Percentiles rank a stretch among this genome's conserved stretches.
phyloP scores from a whole-genome alignment of 2,113 vertebrate genomes.

The Martes martes region DNA sequence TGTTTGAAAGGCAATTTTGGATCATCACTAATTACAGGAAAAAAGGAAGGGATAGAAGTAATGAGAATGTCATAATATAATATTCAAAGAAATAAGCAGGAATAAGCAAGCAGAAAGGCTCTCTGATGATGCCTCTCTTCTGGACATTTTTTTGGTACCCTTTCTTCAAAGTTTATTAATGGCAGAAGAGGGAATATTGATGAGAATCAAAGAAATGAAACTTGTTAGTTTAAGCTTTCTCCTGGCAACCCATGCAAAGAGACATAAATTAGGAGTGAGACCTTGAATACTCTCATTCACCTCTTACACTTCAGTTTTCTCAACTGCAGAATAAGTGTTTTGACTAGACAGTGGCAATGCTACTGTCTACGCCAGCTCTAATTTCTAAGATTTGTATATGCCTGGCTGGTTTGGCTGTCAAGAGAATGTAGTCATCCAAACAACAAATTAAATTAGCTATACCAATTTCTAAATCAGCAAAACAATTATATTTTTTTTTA shows the following conservation, averaged over 20 bases:
- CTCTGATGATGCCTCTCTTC: not conserved
- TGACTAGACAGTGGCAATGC: not conserved
- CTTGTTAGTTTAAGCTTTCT: not conserved
- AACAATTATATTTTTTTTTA: not conserved
- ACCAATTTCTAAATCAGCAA: conserved; percentile 36
- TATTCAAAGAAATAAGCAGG: conserved; percentile 3
- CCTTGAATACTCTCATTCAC: not conserved
- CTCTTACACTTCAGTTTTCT: not conserved
- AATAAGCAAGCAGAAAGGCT: not conserved
- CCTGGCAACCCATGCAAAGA: not conserved
- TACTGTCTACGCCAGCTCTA: not conserved
- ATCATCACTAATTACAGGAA: not conserved
- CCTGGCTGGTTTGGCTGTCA: conserved; percentile 23
- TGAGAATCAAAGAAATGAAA: conserved; percentile 1
- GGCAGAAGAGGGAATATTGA: conserved; percentile 13
- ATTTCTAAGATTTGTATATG: not conserved
- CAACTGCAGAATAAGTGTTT: not conserved
- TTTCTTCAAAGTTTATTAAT: conserved; percentile 25
- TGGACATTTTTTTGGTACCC: not conserved
- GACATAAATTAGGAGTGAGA: not conserved
- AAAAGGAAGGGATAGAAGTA: not conserved
- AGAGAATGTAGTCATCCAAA: conserved; percentile 18
- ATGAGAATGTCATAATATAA: not conserved
- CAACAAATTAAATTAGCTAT: conserved; percentile 38
- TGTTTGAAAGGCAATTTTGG: not conserved